These are phyloP conservation scores for Tipula vernalis DNA, from an alignment of 2,888 invertebrate species.

Conservation along the genomic window DNA sequence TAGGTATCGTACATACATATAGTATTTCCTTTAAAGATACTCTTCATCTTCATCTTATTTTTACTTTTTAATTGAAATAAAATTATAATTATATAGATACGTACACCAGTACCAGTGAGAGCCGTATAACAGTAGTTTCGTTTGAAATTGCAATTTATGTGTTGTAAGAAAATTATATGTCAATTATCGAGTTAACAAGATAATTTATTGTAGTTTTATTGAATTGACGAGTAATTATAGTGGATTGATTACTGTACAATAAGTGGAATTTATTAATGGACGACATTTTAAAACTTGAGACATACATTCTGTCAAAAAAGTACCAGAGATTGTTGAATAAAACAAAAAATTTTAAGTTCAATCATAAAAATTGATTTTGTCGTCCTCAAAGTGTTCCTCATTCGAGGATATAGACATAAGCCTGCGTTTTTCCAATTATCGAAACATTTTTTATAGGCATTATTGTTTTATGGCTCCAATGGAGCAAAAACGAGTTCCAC, in stretches of 20 bases:
- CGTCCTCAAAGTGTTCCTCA: too few species aligned
- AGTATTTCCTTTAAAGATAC: background rate
- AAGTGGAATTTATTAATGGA: background rate
- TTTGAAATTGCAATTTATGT: background rate
- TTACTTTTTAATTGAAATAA: background rate
- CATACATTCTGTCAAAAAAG: too few species aligned
- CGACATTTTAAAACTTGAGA: background rate
- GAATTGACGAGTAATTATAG: background rate
- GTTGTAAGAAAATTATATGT: background rate
- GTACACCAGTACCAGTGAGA: background rate
- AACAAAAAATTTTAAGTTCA: too few species aligned
- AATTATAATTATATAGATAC: background rate
- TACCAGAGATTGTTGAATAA: too few species aligned
- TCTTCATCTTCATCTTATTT: background rate
- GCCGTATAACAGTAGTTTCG: background rate
- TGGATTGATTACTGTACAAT: background rate
- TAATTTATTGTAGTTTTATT: slow-evolving; percentile 4
- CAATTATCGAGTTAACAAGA: slow-evolving; percentile 4
- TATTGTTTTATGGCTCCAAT: too few species aligned
- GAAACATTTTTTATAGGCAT: too few species aligned
- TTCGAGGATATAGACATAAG: too few species aligned
- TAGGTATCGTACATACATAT: background rate
- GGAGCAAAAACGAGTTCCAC: too few species aligned
- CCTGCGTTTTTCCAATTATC: too few species aligned
- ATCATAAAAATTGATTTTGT: too few species aligned